Base-by-base conservation (phyloP, 2,888 invertebrate species). In the Synergus japonicus region DNA sequence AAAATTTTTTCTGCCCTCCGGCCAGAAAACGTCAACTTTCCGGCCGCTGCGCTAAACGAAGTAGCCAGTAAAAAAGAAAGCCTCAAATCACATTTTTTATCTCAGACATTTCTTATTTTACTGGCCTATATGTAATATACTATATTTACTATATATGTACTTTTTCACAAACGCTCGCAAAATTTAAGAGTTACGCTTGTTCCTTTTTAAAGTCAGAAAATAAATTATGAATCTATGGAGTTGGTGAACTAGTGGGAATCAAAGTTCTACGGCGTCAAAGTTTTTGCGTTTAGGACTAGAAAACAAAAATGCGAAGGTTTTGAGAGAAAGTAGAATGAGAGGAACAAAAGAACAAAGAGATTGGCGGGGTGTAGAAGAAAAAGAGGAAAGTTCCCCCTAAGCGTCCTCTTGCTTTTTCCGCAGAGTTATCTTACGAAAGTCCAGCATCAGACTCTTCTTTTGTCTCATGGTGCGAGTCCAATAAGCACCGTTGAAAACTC, bases 401-500 rank as follows among this genome's bases (percentile, higher is more conserved):
- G 29, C 29, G 8, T 29, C 49, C 15, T 69, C 67, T 29, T 69
- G 67, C 13, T 46, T 69, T 46, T 49, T 29, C 22, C 46, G 22
- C 46, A 69, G 67, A 69, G 29, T 69, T 69, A 69, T 69, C 46
- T 69, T 46, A 49, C 29, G 46, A 49, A 29, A 69, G 67, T 46
- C 44, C 46, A 49, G 67, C 22, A 69, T 69, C 29, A 49, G 49
- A 29, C 67, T 69, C 29, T 69, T 69, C 67, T 69, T 46, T 69
- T 69, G 67, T 69, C 22, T 69, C 29, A 13, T 49, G 29, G 44
- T 49, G 44, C 46, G 67, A 46, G 67, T 44, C 49, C 46, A 69
- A 73, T 73, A 54, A 54, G 54, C 73, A 54, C 54, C 9, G 54
- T 37, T 73, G 73, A 54, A 73, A 73, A 73, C 54, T 73, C 37